Evolutionary conservation across 2,888 invertebrate species (phyloP).

Genomic region (Bembecia ichneumoniformis): DNA sequence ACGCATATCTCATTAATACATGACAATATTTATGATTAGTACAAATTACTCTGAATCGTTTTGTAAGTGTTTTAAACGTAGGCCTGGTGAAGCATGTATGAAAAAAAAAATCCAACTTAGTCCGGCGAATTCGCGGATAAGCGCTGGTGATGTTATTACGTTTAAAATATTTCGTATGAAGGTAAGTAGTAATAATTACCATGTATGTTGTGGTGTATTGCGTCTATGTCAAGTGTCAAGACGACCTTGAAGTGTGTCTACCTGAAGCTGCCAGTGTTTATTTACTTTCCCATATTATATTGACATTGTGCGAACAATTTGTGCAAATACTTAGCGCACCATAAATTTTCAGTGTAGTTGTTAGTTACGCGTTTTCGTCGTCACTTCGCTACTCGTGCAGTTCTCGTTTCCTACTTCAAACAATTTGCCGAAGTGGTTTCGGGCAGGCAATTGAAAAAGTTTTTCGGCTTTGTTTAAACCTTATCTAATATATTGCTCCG

Average conservation of each 20-base stretch:
- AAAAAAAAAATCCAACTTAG: too few relatives aligned
- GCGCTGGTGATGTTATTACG: too few relatives aligned
- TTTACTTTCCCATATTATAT: neutral
- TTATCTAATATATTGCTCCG: neutral
- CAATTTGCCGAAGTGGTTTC: neutral
- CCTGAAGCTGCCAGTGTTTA: slow-evolving; percentile 6
- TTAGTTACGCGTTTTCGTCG: neutral
- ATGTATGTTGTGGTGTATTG: too few relatives aligned
- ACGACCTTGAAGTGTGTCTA: neutral
- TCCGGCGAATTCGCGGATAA: too few relatives aligned
- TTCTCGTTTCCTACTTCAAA: neutral
- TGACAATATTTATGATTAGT: too few relatives aligned
- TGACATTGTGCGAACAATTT: neutral
- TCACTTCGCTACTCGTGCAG: neutral
- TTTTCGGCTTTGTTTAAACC: neutral
- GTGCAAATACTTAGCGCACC: neutral
- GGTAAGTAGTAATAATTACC: too few relatives aligned
- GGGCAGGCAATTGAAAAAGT: neutral
- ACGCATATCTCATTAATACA: too few relatives aligned
- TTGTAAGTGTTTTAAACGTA: too few relatives aligned
- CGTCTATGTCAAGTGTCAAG: neutral
- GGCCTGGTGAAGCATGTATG: too few relatives aligned
- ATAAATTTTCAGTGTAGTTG: neutral
- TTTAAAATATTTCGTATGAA: too few relatives aligned
- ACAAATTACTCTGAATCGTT: too few relatives aligned